These are phyloP conservation scores for Leuciscus waleckii DNA, from an alignment of 2,797 vertebrate genomes.

Conservation along the genomic window DNA sequence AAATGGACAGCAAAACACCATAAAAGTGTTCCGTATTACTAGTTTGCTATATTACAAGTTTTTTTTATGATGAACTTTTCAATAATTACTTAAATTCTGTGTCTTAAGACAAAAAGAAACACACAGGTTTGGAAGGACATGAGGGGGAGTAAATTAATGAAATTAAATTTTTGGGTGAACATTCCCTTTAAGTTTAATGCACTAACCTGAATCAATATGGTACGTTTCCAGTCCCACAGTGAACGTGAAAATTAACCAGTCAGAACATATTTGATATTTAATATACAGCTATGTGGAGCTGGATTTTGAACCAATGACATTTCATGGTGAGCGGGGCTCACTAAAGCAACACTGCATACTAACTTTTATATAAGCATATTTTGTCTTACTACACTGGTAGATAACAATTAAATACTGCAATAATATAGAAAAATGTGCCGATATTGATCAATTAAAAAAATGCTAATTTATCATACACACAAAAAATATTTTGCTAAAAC, in stretches of 20 bases:
- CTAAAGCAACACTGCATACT: neutral
- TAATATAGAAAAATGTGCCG: neutral
- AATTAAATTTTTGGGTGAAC: neutral
- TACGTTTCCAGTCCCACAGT: neutral
- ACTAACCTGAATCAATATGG: neutral
- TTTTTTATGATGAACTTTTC: neutral
- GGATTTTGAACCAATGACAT: neutral
- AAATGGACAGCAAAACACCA: neutral
- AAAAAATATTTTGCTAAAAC: neutral
- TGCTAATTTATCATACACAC: neutral
- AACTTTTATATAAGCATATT: neutral
- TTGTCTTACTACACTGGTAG: neutral
- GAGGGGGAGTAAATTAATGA: neutral
- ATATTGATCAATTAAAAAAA: neutral
- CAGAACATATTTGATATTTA: neutral
- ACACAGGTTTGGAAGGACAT: neutral
- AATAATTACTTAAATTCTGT: neutral
- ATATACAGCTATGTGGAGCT: neutral
- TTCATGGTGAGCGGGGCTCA: neutral
- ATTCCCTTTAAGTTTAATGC: neutral
- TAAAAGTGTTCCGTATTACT: neutral
- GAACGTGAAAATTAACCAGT: neutral
- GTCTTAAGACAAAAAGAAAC: neutral
- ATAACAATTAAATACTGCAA: neutral
- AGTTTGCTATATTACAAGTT: neutral